Base-by-base conservation (phyloP, 64 coral and sea anemone genomes). In the Dendrophyllia cribrosa region DNA sequence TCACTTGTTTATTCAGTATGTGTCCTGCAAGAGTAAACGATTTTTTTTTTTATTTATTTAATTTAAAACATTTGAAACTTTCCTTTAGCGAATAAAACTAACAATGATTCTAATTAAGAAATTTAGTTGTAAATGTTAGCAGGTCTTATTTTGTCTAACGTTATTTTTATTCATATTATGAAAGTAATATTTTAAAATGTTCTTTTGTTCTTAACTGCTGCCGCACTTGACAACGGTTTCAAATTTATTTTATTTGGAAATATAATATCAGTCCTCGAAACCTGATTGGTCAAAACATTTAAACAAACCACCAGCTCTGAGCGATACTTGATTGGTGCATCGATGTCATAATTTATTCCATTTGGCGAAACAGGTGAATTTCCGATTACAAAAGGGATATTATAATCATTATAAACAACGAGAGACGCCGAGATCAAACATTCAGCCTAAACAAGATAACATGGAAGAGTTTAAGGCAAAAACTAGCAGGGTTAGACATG, bases 381-480 rank as follows among this genome's bases (percentile, higher is more conserved):
- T 66, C 62, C 1, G 43, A 67, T 51, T 66, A 65, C 43, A 22
- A 68, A 66, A 84, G 20, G n/a, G 48, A 67, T 51, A 51, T 67
- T 49, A 66, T 45, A 84, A 84, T 51, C 80, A 51, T 67, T 49
- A 66, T 45, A 84, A 84, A 67, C 80, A 67, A 66, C 62, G 62
- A 66, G 44, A 3, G 9, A 65, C 53, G 16, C 61, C 19, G 45
- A 66, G 80, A 84, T 66, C 80, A 84, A 79, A 63, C 78, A 2
- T 68, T 67, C 60, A 2, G 10, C 50, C 59, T 21, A 67, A 66
- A 51, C 19, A n/a, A 4, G 43, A 48, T 22, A 78, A 12, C 66
- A 93, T 93, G 91, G 91, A 93, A 70, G 85, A 93, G 78, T 87
- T 93, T 25, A 86, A 85, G 55, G 82, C 66, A 21, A 93, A 93